These are phyloP conservation scores for Helicoverpa armigera DNA, from an alignment of 1,140 invertebrate genomes.

Conservation along the genomic window DNA sequence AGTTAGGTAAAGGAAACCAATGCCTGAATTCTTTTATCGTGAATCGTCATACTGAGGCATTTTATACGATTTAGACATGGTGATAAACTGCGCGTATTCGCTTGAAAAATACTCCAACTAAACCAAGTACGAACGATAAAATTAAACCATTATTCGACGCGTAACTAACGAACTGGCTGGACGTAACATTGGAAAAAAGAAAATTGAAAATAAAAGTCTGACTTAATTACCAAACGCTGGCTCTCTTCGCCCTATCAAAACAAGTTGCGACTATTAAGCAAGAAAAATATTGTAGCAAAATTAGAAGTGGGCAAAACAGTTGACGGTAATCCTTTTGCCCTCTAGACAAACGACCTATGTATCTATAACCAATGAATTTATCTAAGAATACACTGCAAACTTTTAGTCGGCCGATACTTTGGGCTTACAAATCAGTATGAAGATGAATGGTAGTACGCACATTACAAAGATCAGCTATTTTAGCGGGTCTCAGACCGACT, in stretches of 20 bases:
- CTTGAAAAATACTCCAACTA: not conserved
- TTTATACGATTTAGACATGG: not conserved
- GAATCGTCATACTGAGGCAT: not conserved
- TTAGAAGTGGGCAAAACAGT: not conserved
- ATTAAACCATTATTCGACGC: not conserved
- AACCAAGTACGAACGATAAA: not conserved
- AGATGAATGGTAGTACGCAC: no score
- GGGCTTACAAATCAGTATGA: no score
- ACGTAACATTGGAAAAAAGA: not conserved
- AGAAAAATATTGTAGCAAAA: constrained; percentile 3
- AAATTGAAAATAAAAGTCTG: not conserved
- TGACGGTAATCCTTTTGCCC: constrained; percentile 21
- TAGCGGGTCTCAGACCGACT: no score
- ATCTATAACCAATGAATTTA: constrained; percentile 22
- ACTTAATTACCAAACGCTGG: not conserved
- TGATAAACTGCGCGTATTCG: not conserved
- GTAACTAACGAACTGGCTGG: not conserved
- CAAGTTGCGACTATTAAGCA: constrained; percentile 6
- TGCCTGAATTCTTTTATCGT: not conserved
- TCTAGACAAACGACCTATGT: constrained; percentile 36
- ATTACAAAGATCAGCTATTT: no score
- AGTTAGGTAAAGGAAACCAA: no score
- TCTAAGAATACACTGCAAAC: no score
- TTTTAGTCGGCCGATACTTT: no score
- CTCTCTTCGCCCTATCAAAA: not conserved